Percentiles rank a stretch among this genome's conserved stretches.
phyloP scores from a whole-genome alignment of 2,797 vertebrate species.

The Gallinago stenura region DNA sequence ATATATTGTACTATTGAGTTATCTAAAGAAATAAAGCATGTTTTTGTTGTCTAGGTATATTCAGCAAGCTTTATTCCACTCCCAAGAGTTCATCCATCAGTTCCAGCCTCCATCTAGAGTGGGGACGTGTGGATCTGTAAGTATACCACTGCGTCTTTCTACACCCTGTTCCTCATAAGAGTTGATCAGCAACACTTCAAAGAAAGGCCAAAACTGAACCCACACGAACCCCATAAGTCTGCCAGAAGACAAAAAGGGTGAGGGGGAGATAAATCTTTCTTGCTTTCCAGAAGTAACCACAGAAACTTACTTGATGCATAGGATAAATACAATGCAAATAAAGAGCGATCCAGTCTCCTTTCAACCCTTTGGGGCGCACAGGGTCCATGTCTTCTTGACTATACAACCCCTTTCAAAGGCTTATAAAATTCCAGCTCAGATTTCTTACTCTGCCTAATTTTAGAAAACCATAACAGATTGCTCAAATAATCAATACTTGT shows the following conservation, averaged over 20 bases:
- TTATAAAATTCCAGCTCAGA: not conserved
- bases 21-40: constrained; percentile 64
- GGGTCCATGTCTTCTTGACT: not conserved
- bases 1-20: constrained; percentile 57
- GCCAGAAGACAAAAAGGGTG: not conserved
- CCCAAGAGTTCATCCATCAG: constrained; percentile 50
- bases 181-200: not conserved
- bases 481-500: not conserved
- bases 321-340: not conserved
- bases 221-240: not conserved
- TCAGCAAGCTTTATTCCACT: constrained; percentile 46
- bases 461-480: not conserved
- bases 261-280: not conserved
- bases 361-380: not conserved
- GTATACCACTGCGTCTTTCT: not conserved
- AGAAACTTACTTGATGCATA: not conserved
- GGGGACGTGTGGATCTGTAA: not conserved
- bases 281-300: not conserved
- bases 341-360: not conserved
- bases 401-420: not conserved
- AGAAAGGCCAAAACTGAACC: not conserved
- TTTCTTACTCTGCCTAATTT: not conserved
- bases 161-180: not conserved
- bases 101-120: not conserved
- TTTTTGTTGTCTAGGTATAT: constrained; percentile 59